Percentiles rank a stretch among this genome's conserved stretches.
These are phyloP conservation scores for Physeter macrocephalus DNA, from an alignment of 2,113 vertebrate genomes.

Conservation along the genomic window DNA sequence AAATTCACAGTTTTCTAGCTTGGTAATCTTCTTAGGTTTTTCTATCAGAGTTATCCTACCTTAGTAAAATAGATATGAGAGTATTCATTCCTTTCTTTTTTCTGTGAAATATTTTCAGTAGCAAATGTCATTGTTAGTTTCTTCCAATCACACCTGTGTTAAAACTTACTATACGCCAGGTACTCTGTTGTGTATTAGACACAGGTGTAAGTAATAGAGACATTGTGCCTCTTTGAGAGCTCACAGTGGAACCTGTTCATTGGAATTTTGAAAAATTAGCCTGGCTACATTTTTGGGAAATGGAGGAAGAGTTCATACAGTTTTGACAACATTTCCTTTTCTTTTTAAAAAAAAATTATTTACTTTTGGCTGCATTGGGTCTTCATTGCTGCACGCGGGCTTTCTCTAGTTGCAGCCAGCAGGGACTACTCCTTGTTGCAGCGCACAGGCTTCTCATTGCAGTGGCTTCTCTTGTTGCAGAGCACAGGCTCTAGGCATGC, in stretches of 20 bases:
- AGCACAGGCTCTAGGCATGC: no score
- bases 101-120: neutral
- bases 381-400: fast-evolving
- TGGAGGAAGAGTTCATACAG: neutral
- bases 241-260: neutral
- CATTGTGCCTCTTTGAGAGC: neutral
- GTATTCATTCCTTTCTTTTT: neutral
- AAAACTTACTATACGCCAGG: neutral
- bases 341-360: no score
- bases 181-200: neutral
- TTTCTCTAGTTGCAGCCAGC: no score
- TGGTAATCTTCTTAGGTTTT: neutral
- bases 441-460: no score
- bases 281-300: neutral
- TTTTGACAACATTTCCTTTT: neutral
- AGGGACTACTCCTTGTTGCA: no score
- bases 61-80: neutral
- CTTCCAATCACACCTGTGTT: neutral
- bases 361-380: no score
- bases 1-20: neutral
- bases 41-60: neutral
- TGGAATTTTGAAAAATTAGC: neutral
- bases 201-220: neutral
- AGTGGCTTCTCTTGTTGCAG: fast-evolving
- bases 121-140: neutral